Evolutionary conservation across 1,140 invertebrate genomes (phyloP), one percentile per base, ranked within the genome.

Genomic region (Apis dorsata): DNA sequence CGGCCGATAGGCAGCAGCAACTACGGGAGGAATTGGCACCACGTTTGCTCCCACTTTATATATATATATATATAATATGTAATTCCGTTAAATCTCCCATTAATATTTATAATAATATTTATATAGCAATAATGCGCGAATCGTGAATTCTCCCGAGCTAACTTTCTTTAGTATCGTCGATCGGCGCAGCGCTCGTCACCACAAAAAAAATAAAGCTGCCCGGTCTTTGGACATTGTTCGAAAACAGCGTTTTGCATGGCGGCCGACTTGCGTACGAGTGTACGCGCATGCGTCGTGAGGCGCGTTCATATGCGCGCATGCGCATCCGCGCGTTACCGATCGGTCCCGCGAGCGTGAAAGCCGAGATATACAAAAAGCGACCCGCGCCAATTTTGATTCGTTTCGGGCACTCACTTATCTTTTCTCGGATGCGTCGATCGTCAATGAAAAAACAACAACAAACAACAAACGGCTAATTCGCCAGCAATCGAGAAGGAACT

Each of bases 11-110:
- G 80, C 88, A 89, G 89, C 90, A 89, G 79, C 88, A 88, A 89
- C 89, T 90, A 90, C 87, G 91, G 92, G 92, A 92, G 92, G 86
- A 90, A 93, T 93, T 93, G 93, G 93, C 92, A 93, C 93, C 92
- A 93, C 90, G 89, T 92, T 93, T 93, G 92, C 93, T 93, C 92
- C 34, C 34, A 44, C 34, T 44, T 44, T 62, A 53, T 63, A 34
- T 68, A 11, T 68, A n/a, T 70, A 83, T 78, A 70, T 69, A 80
- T 69, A 74, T 73, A 81, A 65, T 62, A 76, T 78, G 78, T 76
- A 80, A 74, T 79, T 86, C 75, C 74, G 84, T 83, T 83, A 75
- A 63, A 83, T 84, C 81, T 73, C 44, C 60, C 81, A 70, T 71
- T 57, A 53, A 65, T 76, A 76, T 65, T 66, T 65, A 63, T 76